Conservation (phyloP, 2,113 vertebrate species). For the Alectura lathami region DNA sequence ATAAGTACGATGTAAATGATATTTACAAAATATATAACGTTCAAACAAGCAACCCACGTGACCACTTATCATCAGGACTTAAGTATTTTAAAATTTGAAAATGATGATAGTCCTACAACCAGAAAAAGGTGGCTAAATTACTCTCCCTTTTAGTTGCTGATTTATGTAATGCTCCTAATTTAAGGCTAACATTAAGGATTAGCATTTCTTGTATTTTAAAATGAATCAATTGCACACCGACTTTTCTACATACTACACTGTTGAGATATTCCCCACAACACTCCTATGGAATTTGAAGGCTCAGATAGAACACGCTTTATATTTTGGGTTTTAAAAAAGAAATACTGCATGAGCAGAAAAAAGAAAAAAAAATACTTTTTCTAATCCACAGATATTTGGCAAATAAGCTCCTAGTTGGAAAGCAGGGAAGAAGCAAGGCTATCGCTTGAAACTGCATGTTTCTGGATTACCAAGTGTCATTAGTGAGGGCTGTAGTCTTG, state of each 20-base stretch:
- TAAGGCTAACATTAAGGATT: not conserved
- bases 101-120: not conserved
- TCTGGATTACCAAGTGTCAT: not conserved
- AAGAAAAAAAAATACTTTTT: not conserved
- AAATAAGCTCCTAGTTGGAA: not conserved
- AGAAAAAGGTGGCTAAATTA: not conserved
- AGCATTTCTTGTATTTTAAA: not conserved
- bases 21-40: not conserved
- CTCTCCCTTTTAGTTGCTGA: not conserved
- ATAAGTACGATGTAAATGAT: not conserved
- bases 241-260: not conserved
- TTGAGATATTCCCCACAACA: not conserved
- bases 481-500: not conserved
- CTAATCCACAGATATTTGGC: not conserved
- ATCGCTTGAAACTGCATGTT: not conserved
- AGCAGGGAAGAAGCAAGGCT: not conserved
- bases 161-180: not conserved
- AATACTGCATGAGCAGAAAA: not conserved
- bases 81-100: not conserved
- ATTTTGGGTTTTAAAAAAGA: not conserved
- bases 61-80: not conserved
- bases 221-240: not conserved
- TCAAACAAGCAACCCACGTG: not conserved
- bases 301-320: not conserved
- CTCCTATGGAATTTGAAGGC: not conserved